Conservation (phyloP, 2,797 vertebrate species). For the Poecilia gillii region DNA sequence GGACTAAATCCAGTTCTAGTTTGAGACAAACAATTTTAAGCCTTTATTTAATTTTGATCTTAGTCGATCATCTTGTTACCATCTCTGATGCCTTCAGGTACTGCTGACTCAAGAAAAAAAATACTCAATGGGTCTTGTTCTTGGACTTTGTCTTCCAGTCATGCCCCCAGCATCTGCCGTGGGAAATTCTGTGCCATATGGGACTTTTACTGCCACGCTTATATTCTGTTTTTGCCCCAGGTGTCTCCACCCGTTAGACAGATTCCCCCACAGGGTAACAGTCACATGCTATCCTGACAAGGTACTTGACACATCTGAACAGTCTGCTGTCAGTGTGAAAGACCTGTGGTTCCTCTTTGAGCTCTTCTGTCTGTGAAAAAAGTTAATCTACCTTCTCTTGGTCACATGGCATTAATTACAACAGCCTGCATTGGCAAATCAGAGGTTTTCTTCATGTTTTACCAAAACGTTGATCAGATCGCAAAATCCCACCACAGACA, state of each 20-base stretch:
- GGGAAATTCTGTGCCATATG: conserved; percentile 1
- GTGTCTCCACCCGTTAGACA: not conserved
- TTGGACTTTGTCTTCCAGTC: not conserved
- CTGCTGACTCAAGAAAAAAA: not conserved
- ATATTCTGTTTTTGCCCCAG: not conserved
- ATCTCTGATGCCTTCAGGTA: not conserved
- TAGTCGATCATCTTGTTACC: not conserved
- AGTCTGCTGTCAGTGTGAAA: not conserved
- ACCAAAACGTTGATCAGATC: not conserved
- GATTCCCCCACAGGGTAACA: not conserved
- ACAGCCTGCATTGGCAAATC: conserved; percentile 14
- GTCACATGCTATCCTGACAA: conserved; percentile 11
- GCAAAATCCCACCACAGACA: not conserved
- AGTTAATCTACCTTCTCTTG: not conserved
- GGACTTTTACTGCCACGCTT: not conserved
- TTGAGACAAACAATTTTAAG: not conserved
- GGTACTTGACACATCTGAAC: conserved; percentile 17
- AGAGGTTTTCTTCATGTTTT: conserved; percentile 10
- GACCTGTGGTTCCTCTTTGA: not conserved
- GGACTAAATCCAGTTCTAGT: not conserved
- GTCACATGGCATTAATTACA: conserved; percentile 1
- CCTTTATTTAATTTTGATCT: not conserved
- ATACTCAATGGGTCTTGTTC: not conserved
- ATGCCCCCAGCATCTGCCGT: not conserved
- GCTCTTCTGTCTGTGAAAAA: not conserved